Evolutionary conservation across 1,140 invertebrate species (phyloP).

Genomic region (Drosophila melanica): DNA sequence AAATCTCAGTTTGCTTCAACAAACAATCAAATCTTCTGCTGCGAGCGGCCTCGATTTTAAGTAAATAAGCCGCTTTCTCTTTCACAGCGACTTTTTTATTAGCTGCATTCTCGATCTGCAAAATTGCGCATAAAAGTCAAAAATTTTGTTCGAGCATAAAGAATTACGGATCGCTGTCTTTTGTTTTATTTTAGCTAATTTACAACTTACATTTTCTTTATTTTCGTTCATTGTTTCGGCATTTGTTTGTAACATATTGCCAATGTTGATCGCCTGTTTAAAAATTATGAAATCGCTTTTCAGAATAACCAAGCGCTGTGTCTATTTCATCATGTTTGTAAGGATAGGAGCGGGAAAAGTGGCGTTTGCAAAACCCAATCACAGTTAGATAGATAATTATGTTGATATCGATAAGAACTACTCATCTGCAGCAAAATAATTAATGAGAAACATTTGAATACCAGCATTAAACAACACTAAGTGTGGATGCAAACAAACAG

Average conservation of each 20-base stretch:
- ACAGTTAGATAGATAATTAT: background rate
- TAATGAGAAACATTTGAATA: too few relatives aligned
- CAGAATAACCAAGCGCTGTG: too few relatives aligned
- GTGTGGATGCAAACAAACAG: background rate
- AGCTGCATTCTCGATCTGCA: slow-evolving; percentile 89
- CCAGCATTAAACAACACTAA: background rate
- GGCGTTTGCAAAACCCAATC: slow-evolving; percentile 5
- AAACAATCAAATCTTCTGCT: slow-evolving; percentile 97
- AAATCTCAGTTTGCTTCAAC: slow-evolving; percentile 98
- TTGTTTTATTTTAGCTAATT: slow-evolving; percentile 5
- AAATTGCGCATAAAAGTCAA: slow-evolving; percentile 25
- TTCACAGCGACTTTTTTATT: slow-evolving; percentile 87
- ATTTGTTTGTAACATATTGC: slow-evolving; percentile 67
- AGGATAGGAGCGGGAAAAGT: slow-evolving; percentile 32
- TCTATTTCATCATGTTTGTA: too few relatives aligned
- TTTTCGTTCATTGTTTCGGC: slow-evolving; percentile 47
- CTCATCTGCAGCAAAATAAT: background rate
- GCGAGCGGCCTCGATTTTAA: slow-evolving; percentile 92
- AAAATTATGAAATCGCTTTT: background rate
- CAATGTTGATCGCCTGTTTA: background rate
- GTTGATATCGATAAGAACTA: background rate
- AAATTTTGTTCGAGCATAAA: background rate
- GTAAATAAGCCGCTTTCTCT: slow-evolving; percentile 89
- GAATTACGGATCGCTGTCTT: background rate
- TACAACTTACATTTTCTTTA: slow-evolving; percentile 70